phyloP scores from a whole-genome alignment of 2,113 vertebrate genomes.

The Ciconia stormi region DNA sequence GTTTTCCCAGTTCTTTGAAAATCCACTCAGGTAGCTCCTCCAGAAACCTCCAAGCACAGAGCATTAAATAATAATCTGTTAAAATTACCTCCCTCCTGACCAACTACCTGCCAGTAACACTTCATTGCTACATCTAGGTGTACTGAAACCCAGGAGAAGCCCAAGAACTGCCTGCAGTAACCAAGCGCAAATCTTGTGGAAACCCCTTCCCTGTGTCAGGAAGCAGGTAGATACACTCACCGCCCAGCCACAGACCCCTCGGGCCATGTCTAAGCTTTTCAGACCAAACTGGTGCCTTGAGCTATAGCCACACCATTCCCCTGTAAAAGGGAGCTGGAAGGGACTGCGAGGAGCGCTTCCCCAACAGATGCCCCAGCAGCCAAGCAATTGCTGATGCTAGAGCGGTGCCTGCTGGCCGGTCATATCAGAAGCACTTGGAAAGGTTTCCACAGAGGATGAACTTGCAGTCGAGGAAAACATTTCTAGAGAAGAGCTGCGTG shows the following conservation, averaged over 20 bases:
- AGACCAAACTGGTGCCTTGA: not conserved
- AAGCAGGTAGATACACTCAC: not conserved
- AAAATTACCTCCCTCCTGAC: not conserved
- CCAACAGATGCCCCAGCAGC: not conserved
- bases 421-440: not conserved
- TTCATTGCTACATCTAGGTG: not conserved
- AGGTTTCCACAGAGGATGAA: not conserved
- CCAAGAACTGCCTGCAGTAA: not conserved
- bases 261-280: not conserved
- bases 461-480: not conserved
- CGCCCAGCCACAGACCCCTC: not conserved
- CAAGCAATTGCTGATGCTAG: not conserved
- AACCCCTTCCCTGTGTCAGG: not conserved
- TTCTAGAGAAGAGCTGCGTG: not conserved
- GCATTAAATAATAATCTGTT: not conserved
- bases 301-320: not conserved
- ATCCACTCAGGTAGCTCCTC: not conserved
- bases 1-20: not conserved
- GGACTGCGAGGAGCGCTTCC: not conserved
- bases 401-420: constrained; percentile 43
- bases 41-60: not conserved
- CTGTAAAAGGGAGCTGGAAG: not conserved
- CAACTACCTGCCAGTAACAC: not conserved
- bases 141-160: not conserved
- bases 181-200: not conserved